Base-by-base conservation (phyloP, 2,113 vertebrate genomes). In the Anguilla japonica region DNA sequence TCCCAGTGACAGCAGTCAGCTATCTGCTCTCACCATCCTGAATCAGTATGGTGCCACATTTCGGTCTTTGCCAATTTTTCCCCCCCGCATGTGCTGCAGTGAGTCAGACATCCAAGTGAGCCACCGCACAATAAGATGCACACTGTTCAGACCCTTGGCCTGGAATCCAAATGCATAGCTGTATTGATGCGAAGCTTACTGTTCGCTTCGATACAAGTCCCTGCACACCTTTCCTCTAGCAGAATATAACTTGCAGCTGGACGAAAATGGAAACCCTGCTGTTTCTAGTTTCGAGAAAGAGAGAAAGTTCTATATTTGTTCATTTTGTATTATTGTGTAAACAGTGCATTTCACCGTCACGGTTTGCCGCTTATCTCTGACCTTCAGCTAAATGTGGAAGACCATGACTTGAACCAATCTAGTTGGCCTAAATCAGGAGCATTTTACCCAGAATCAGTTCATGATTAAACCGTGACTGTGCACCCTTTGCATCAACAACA, bases 391-490 rank as follows among this genome's bases (percentile, higher is more conserved):
- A 75, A 34, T 75, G 26, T 34, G n/a, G 71, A 75, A 34, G 71
- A n/a, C 71, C 71, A 75, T 13, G 71, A 34, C 71, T 75, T n/a
- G 71, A 75, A 75, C 71, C 71, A 75, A 75, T 75, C 71, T 75
- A 34, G 71, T n/a, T 75, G 71, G 1, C 13, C 71, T 75, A 75
- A 75, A 75, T 75, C 71, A 75, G 29, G 22, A 34, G 26, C 71
- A 75, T 75, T 34, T 75, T 75, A 75, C 71, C 71, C 71, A 75
- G 71, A 29, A 75, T 75, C n/a, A 34, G 71, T 14, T 34, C 26
- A 75, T 29, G 71, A 75, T 71, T 71, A 71, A 71, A 20, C 63
- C 63, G 26, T 71, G 63, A 71, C 71, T 26, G 16, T 9, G 13
- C 16, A n/a, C n/a, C n/a, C 71, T 75, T 75, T 75, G 71, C 26